Evolutionary conservation across 2,113 vertebrate species (phyloP).

Genomic region (Carassius gibelio): DNA sequence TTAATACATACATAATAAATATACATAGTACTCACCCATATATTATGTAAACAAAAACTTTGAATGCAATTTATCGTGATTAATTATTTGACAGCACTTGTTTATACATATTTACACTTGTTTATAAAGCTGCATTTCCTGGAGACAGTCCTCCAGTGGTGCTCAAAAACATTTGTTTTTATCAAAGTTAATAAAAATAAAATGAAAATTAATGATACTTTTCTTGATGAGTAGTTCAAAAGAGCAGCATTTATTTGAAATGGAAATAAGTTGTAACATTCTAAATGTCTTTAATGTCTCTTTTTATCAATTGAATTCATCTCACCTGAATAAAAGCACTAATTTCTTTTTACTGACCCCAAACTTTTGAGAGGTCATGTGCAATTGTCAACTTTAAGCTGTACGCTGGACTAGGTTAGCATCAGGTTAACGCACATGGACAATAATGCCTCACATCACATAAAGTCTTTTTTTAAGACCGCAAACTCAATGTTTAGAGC

Average conservation of each 20-base stretch:
- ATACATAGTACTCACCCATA: too few relatives aligned
- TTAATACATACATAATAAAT: too few relatives aligned
- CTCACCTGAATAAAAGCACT: neutral
- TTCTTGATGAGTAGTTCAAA: neutral
- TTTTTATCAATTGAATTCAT: neutral
- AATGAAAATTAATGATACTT: neutral
- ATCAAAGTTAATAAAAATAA: too few relatives aligned
- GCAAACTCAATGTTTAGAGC: constrained; percentile 33
- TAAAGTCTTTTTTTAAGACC: neutral
- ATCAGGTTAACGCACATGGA: neutral
- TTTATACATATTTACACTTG: too few relatives aligned
- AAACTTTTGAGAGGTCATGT: neutral
- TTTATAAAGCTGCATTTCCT: neutral
- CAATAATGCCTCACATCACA: neutral
- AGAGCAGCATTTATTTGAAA: neutral
- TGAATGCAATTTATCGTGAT: too few relatives aligned
- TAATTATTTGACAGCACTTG: too few relatives aligned
- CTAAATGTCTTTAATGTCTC: neutral
- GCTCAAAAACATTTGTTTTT: too few relatives aligned
- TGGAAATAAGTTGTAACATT: neutral
- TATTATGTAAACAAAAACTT: too few relatives aligned
- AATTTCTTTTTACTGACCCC: neutral
- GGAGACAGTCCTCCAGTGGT: neutral
- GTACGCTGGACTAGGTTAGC: neutral
- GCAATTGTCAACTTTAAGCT: neutral